Evolutionary conservation across 2,113 vertebrate species (phyloP).

Genomic region (Callaeas wilsoni): DNA sequence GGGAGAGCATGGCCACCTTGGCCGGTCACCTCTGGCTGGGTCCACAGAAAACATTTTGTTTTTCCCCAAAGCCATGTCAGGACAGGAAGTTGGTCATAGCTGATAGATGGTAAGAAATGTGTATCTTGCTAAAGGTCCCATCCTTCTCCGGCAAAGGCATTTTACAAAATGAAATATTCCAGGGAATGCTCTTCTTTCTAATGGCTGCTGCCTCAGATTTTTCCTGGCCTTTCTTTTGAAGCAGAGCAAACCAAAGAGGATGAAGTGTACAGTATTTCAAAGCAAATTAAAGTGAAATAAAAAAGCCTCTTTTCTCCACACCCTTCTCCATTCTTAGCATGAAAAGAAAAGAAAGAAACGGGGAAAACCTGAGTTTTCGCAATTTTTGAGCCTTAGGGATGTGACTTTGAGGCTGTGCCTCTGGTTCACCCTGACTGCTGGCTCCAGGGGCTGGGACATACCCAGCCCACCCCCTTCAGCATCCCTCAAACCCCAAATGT

Average conservation of each 20-base stretch:
- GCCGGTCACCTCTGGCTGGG: accelerated
- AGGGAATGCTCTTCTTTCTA: neutral
- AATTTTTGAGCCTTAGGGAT: neutral
- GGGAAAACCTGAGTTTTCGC: neutral
- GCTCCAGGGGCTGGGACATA: neutral
- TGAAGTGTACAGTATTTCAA: neutral
- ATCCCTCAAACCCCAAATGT: neutral
- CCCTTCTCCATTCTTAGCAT: neutral
- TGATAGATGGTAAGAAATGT: neutral
- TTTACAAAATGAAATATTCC: neutral
- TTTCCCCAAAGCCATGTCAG: accelerated
- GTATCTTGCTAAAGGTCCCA: neutral
- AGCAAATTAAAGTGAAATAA: neutral
- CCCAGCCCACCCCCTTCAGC: neutral
- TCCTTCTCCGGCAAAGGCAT: neutral
- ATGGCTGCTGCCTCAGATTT: neutral
- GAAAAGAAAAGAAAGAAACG: neutral
- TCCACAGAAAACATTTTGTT: accelerated
- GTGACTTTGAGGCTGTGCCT: neutral
- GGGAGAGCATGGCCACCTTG: accelerated
- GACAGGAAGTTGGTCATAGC: neutral
- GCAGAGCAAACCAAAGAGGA: neutral
- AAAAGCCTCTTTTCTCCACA: neutral
- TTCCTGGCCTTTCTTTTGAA: neutral
- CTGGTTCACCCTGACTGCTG: neutral